phyloP scores from a whole-genome alignment of 2,888 invertebrate species.

The Sicus ferrugineus region DNA sequence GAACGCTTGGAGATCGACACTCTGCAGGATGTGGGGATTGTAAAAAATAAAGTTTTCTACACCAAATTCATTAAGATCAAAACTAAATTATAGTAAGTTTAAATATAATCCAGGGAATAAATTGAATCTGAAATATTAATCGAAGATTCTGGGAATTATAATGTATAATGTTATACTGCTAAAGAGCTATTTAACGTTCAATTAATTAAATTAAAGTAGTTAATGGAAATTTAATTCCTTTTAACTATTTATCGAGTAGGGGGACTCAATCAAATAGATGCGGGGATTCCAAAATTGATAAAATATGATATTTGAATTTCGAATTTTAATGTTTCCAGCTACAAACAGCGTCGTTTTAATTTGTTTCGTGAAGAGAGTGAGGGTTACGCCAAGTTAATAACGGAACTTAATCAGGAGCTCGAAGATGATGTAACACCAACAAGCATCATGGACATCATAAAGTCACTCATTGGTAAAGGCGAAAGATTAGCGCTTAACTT shows the following conservation, averaged over 20 bases:
- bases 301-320: no score
- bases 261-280: no score
- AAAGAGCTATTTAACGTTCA: neutral
- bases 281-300: no score
- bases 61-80: slow-evolving; percentile 97
- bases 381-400: slow-evolving; percentile 95
- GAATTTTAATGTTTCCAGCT: slow-evolving; percentile 76
- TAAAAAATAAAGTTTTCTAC: slow-evolving; percentile 89
- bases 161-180: no score
- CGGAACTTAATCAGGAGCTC: slow-evolving; percentile 87
- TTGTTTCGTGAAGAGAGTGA: slow-evolving; percentile 98
- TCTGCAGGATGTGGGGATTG: slow-evolving; percentile 87
- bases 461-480: slow-evolving; percentile 84
- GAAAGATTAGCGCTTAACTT: neutral
- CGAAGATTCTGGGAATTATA: no score
- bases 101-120: no score
- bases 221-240: no score
- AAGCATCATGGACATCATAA: slow-evolving; percentile 84
- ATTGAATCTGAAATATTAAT: no score
- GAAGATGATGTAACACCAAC: slow-evolving; percentile 67
- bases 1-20: slow-evolving; percentile 94
- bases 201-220: no score
- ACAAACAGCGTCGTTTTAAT: slow-evolving; percentile 99
- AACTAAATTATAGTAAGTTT: slow-evolving; percentile 97
- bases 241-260: no score